These are phyloP conservation scores for Troides aeacus DNA, from an alignment of 2,888 invertebrate genomes.

Conservation along the genomic window DNA sequence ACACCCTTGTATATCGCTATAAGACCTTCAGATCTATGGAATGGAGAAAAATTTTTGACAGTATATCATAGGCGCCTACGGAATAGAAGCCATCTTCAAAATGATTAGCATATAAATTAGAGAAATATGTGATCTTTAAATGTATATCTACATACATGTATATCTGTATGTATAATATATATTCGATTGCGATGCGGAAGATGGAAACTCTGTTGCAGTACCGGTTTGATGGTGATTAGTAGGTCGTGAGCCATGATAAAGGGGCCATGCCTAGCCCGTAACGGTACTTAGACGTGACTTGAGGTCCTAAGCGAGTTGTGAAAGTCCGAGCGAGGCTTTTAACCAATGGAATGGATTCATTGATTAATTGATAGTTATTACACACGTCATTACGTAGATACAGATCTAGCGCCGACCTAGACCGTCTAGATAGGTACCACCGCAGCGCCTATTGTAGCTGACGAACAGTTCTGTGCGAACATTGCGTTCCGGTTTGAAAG, in stretches of 20 bases:
- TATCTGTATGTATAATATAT: background rate
- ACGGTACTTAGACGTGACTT: constrained; percentile 16
- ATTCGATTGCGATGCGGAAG: constrained; percentile 1
- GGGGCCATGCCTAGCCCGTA: constrained; percentile 1
- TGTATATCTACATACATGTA: background rate
- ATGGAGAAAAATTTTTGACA: no score
- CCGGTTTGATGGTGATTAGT: constrained; percentile 9
- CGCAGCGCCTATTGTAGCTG: no score
- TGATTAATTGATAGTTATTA: background rate
- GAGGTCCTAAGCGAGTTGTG: constrained; percentile 1
- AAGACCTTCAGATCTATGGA: background rate
- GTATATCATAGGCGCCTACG: background rate
- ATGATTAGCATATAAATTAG: background rate
- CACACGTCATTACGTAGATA: no score
- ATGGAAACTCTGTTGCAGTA: constrained; percentile 6
- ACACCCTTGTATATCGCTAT: background rate
- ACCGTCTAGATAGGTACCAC: no score
- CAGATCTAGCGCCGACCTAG: no score
- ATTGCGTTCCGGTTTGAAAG: no score
- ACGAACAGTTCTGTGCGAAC: no score
- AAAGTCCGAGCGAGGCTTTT: constrained; percentile 3
- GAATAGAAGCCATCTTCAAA: background rate
- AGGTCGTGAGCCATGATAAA: background rate
- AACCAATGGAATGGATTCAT: background rate
- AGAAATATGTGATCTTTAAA: constrained; percentile 4